These are phyloP conservation scores for Pyrgilauda ruficollis DNA, from an alignment of 2,113 vertebrate genomes.

Conservation along the genomic window DNA sequence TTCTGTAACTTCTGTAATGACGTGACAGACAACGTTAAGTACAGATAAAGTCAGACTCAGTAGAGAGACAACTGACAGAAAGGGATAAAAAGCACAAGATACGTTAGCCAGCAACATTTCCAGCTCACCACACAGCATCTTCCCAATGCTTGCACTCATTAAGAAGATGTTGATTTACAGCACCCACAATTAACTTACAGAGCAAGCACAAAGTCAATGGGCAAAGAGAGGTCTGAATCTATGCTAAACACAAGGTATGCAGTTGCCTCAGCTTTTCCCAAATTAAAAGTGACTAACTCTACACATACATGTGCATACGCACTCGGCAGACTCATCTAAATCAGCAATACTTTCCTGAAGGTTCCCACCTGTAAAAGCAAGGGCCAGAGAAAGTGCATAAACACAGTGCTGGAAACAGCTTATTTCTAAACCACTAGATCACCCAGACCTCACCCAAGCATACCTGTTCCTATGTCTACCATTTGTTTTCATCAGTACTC, in stretches of 20 bases:
- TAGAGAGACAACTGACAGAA: background rate
- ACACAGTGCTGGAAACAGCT: background rate
- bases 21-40: background rate
- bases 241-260: background rate
- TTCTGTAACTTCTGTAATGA: background rate
- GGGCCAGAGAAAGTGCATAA: background rate
- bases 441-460: background rate
- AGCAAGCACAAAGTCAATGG: background rate
- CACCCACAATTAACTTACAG: background rate
- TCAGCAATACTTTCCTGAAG: background rate
- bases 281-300: background rate
- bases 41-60: background rate
- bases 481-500: background rate
- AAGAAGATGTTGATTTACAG: background rate
- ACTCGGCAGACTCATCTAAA: background rate
- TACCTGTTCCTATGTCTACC: background rate
- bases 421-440: background rate
- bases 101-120: background rate
- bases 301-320: accelerated
- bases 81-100: background rate
- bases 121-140: background rate
- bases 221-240: background rate
- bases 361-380: background rate
- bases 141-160: background rate
- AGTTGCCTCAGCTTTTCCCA: background rate